Base-by-base conservation (phyloP, 64 coral and sea anemone species). In the Pachyseris speciosa region DNA sequence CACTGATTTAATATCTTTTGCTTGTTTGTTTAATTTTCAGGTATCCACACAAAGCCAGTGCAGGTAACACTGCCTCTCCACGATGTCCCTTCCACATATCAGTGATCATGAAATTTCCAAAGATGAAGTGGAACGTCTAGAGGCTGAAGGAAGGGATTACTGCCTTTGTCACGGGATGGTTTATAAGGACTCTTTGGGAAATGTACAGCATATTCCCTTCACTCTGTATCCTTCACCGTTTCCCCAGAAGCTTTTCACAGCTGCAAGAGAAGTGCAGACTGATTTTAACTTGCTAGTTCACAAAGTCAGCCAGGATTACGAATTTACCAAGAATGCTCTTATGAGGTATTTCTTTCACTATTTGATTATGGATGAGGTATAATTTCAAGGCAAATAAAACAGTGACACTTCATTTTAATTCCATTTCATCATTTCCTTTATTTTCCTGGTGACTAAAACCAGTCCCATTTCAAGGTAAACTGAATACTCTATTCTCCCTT, bases 271-370 rank as follows among this genome's bases (percentile, higher is more conserved):
- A 25, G 73, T 77, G 16, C 73, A 77, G 20, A 52, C n/a, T 8
- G 73, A 77, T 32, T 77, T 77, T 52, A 77, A 77, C 48, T 20
- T 77, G 22, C 48, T 47, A 26, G 73, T 77, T 15, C 93, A 94
- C 75, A 94, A 48, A 90, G 79, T 85, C 8, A 75, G 77, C 51
- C 73, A 83, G 70, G 93, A 94, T 40, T 59, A 90, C 38, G 78
- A 94, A 2, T 94, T 94, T 33, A 78, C 84, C 5, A 94, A 94
- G 52, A 48, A 88, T 12, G 89, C 93, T 11, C 41, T 94, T 30
- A 17, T 30, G 20, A n/a, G n/a, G n/a, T n/a, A n/a, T n/a, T n/a
- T n/a, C n/a, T n/a, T n/a, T n/a, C n/a, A n/a, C n/a, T n/a, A n/a
- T n/a, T n/a, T n/a, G n/a, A n/a, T n/a, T n/a, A n/a, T n/a, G n/a